Evolutionary conservation across 2,797 vertebrate genomes (phyloP), one percentile per base, ranked within the genome.

Genomic region (Euphonia xanthogaster): DNA sequence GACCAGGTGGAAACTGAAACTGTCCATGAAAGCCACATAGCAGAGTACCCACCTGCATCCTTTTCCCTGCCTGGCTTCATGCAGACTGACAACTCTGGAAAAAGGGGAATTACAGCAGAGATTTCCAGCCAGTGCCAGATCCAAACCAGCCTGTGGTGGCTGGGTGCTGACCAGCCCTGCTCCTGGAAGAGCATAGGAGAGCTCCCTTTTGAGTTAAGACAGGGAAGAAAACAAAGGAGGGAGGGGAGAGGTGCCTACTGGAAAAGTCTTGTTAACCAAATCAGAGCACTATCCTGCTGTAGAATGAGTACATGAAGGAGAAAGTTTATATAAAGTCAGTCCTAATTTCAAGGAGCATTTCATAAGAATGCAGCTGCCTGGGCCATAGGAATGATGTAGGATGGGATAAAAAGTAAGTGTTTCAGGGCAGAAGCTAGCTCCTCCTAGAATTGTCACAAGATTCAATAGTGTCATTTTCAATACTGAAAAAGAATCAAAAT

Each of bases 351-450:
- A 86, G 25, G 48, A 33, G 9, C 9, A 4, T 71, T 66, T 77
- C 9, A 31, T 60, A 48, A 54, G 53, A 73, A 53, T 82, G 67
- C 18, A 73, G 23, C 25, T 54, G 12, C 10, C 5, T 71, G 13
- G 17, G 19, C 27, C 25, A 25, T 6, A 37, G 61, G 39, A 30
- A 1, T 6, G 10, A 25, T 42, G 33, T 0, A 13, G 17, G 7
- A 42, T 2, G 2, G 48, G 47, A 55, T 5, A n/a, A 27, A 39
- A 31, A n/a, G 8, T 9, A 10, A 60, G 15, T 15, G 8, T 37
- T 73, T 35, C 15, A 30, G 37, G 57, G 53, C 66, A 77, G 37
- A 50, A 92, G 22, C 25, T 55, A 2, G 19, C 7, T 71, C 21
- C 20, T 68, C 24, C 40, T 23, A 1, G 14, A 35, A 50, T 20